Percentiles rank a stretch among this genome's conserved stretches.
These are phyloP conservation scores for Philotrypesis tridentata DNA, from an alignment of 1,140 invertebrate species.

Conservation along the genomic window DNA sequence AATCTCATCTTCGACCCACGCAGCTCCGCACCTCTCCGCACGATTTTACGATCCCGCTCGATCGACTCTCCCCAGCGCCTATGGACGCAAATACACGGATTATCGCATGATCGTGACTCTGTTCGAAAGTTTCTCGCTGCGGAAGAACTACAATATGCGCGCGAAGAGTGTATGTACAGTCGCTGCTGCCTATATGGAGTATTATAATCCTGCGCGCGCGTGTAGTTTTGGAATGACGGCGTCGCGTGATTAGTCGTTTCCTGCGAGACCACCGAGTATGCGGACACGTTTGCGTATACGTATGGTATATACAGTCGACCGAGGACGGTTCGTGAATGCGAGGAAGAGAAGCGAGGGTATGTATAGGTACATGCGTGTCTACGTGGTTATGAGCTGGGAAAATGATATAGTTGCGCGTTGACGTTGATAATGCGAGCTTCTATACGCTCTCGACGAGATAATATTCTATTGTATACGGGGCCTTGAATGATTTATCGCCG, in stretches of 20 bases:
- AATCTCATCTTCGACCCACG: not conserved
- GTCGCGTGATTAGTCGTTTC: constrained; percentile 41
- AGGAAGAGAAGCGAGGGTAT: no score
- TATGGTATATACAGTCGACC: not conserved
- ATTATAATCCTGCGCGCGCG: no score
- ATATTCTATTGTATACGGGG: not conserved
- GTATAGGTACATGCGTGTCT: no score
- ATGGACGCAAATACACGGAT: no score
- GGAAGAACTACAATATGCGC: not conserved
- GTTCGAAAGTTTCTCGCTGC: not conserved
- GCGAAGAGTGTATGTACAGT: not conserved
- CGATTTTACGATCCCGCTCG: not conserved
- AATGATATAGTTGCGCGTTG: no score
- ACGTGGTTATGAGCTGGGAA: no score
- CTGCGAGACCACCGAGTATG: not conserved
- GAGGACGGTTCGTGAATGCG: not conserved
- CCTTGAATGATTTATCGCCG: not conserved
- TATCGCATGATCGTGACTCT: not conserved
- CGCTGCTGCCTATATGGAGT: not conserved
- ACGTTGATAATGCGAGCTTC: no score
- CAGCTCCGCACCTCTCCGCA: not conserved
- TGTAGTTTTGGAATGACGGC: not conserved
- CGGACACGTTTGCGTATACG: not conserved
- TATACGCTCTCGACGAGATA: not conserved
- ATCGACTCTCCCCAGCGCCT: no score